Evolutionary conservation across 2,113 vertebrate species (phyloP).

Genomic region (Gnathonemus echidnorhynchus): DNA sequence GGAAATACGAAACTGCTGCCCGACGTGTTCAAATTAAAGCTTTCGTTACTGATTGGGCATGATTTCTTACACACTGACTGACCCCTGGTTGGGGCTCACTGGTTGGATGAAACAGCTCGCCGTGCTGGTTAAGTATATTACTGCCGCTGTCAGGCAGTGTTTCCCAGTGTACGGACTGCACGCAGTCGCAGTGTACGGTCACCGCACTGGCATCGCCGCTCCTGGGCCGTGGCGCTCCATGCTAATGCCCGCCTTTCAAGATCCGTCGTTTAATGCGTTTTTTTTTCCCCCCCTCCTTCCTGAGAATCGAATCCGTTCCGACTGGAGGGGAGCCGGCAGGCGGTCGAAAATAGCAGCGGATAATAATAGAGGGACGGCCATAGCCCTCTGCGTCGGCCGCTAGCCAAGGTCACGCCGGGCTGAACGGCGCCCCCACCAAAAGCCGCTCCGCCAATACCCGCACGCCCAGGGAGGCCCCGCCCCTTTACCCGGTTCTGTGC

Average conservation of each 20-base stretch:
- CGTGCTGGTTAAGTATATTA: neutral
- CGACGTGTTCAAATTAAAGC: neutral
- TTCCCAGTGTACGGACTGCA: neutral
- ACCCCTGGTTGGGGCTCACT: neutral
- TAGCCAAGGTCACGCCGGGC: conserved; percentile 24
- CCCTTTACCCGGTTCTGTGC: conserved; percentile 22
- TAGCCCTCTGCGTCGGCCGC: neutral
- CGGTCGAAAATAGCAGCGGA: neutral
- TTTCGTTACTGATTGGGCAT: neutral
- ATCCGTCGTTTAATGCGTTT: neutral
- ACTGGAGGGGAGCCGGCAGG: neutral
- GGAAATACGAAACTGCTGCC: neutral
- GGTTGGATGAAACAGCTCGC: neutral
- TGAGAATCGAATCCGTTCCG: neutral
- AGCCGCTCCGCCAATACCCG: neutral
- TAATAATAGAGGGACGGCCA: neutral
- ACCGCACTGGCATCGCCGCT: no score
- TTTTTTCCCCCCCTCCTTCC: neutral
- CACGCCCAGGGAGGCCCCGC: neutral
- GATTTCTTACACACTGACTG: neutral
- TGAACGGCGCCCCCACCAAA: neutral
- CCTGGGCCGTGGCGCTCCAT: neutral
- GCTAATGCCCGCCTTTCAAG: neutral
- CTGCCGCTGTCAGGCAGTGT: neutral
- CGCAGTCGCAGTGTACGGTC: no score